A percentile compares a stretch with the other conserved stretches of the same genome.
Evolutionary conservation across 2,797 vertebrate genomes (phyloP).

Genomic region (Brotula barbata): DNA sequence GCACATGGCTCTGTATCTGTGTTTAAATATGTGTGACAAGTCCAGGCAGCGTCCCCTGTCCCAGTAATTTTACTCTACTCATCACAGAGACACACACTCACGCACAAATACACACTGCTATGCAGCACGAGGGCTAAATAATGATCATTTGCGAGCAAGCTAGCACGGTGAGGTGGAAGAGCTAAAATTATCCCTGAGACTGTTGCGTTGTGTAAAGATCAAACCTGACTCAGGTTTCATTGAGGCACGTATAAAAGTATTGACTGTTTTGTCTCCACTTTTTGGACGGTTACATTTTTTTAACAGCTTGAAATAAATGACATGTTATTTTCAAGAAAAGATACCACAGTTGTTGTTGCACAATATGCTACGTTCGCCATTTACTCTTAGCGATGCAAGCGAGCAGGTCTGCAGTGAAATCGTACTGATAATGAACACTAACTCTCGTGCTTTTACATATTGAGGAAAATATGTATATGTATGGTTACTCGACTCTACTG

Average conservation of each 20-base stretch:
- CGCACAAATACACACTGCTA: not conserved
- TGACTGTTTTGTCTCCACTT: too few species aligned
- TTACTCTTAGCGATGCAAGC: too few species aligned
- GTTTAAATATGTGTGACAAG: constrained; percentile 13
- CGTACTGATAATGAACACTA: too few species aligned
- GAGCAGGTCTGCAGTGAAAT: too few species aligned
- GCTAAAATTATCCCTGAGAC: constrained; percentile 18
- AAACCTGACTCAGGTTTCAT: not conserved
- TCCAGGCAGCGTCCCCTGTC: constrained; percentile 35
- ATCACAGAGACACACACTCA: constrained; percentile 12
- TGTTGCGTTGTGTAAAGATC: constrained; percentile 5
- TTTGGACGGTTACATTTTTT: not conserved
- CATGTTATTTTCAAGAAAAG: too few species aligned
- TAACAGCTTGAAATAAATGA: too few species aligned
- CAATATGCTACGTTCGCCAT: too few species aligned
- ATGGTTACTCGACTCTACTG: too few species aligned
- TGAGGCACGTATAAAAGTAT: too few species aligned
- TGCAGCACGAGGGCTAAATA: not conserved
- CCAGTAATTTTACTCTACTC: constrained; percentile 30
- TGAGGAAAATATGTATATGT: too few species aligned
- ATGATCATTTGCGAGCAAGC: constrained; percentile 8
- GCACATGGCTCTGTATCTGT: constrained; percentile 7
- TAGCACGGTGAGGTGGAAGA: constrained; percentile 22
- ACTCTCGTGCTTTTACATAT: too few species aligned
- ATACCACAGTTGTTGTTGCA: too few species aligned